Evolutionary conservation across 2,888 invertebrate species (phyloP), one percentile per base, ranked within the genome.

Genomic region (Malthinus seriepunctatus): DNA sequence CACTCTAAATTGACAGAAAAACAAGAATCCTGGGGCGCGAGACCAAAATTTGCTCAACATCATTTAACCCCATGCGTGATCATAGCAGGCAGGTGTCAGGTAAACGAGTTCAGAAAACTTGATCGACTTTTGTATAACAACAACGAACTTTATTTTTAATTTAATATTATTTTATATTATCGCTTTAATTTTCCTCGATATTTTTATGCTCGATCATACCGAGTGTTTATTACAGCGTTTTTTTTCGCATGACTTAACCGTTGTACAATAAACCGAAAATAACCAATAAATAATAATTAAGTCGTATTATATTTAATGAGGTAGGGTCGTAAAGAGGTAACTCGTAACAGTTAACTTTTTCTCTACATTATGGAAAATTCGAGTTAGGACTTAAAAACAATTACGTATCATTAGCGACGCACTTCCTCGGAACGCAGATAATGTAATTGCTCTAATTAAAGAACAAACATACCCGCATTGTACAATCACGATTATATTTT

Each of bases 1-100:
- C 71, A 72, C 73, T 70, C 71, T 66, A 71, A 73, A 75, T 73
- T 74, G 74, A 75, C 74, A 71, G 72, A 71, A 73, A 73, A 74
- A 74, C 74, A 72, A 73, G 74, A 69, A 69, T 69, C 74, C 74
- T 71, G 73, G 71, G 57, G 74, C 60, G 74, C 64, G 67, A 66
- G 64, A 63, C 66, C 64, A 61, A 66, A 66, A 68, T 67, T 68
- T 67, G 69, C 69, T 62, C 66, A 66, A 65, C 69, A 66, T 68
- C 68, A 69, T 68, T 72, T 68, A 69, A 67, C 60, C 56, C 55
- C 64, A 70, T 73, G 72, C 73, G 73, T 73, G 73, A 73, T 74
- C 71, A 56, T 57, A 65, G 64, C 52, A 66, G 67, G 65, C 67
- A 67, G 67, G 67, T 67, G 67, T 66, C 66, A 63, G 66, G 59